A percentile compares a stretch with the other conserved stretches of the same genome.
Evolutionary conservation across 2,797 vertebrate genomes (phyloP).

Genomic region (Bradypodion ventrale): DNA sequence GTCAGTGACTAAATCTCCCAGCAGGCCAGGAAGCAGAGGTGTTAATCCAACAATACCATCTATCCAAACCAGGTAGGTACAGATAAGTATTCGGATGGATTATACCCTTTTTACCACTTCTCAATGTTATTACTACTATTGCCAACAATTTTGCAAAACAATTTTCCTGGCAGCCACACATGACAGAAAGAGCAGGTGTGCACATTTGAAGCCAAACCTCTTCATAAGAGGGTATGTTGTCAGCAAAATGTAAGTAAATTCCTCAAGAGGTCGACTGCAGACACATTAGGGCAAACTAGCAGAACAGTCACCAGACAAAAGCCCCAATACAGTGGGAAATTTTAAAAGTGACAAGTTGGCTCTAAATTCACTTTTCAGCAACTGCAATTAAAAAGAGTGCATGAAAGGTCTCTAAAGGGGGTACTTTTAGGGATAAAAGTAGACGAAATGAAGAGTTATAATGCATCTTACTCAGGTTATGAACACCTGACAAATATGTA

Average conservation of each 20-base stretch:
- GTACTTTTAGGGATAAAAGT: background rate
- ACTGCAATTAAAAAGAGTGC: background rate
- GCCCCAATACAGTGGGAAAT: background rate
- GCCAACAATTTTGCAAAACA: background rate
- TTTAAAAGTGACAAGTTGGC: background rate
- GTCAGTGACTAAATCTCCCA: background rate
- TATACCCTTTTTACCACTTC: background rate
- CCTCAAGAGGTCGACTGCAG: background rate
- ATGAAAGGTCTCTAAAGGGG: background rate
- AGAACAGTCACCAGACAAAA: background rate
- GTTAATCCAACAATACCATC: background rate
- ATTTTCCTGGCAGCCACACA: background rate
- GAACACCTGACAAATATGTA: background rate
- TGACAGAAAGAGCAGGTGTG: background rate
- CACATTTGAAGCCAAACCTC: background rate
- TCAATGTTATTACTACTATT: background rate
- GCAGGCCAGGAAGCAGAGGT: background rate
- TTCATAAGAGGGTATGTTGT: background rate
- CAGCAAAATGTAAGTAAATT: background rate
- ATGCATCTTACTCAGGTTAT: background rate
- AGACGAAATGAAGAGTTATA: no score
- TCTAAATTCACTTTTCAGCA: background rate
- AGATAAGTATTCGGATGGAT: background rate
- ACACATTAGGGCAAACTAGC: background rate
- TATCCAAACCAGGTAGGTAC: background rate